Evolutionary conservation across 2,888 invertebrate genomes (phyloP).

Genomic region (Rotaria sp.): DNA sequence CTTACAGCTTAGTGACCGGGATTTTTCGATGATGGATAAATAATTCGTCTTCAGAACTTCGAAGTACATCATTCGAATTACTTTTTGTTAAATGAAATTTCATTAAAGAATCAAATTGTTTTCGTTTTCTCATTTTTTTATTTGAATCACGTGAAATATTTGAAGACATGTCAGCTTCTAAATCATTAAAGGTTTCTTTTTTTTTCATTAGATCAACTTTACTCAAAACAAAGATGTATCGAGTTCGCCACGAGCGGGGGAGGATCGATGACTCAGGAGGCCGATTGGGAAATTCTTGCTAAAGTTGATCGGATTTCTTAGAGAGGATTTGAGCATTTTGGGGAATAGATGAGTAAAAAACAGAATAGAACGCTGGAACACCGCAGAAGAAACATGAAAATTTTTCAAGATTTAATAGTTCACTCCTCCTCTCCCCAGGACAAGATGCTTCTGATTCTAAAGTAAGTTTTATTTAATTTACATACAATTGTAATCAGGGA

Average conservation of each 20-base stretch:
- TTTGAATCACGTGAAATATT: not conserved
- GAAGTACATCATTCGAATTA: not conserved
- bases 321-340: too few species aligned
- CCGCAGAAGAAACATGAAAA: too few species aligned
- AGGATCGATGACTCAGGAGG: too few species aligned
- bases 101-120: not conserved
- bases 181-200: not conserved
- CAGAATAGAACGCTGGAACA: too few species aligned
- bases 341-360: too few species aligned
- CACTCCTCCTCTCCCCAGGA: not conserved
- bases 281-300: too few species aligned
- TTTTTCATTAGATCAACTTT: not conserved
- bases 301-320: too few species aligned
- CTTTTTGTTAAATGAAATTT: not conserved
- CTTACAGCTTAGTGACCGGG: not conserved
- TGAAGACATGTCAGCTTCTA: not conserved
- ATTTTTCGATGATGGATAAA: not conserved
- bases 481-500: too few species aligned
- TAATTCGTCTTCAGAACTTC: conserved; percentile 21
- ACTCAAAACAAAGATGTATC: not conserved
- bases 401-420: not conserved
- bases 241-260: not conserved
- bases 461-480: too few species aligned
- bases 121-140: not conserved
- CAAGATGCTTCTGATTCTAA: too few species aligned